A percentile compares a stretch with the other conserved stretches of the same genome.
phyloP scores from a whole-genome alignment of 2,113 vertebrate genomes.

The Coturnix japonica region DNA sequence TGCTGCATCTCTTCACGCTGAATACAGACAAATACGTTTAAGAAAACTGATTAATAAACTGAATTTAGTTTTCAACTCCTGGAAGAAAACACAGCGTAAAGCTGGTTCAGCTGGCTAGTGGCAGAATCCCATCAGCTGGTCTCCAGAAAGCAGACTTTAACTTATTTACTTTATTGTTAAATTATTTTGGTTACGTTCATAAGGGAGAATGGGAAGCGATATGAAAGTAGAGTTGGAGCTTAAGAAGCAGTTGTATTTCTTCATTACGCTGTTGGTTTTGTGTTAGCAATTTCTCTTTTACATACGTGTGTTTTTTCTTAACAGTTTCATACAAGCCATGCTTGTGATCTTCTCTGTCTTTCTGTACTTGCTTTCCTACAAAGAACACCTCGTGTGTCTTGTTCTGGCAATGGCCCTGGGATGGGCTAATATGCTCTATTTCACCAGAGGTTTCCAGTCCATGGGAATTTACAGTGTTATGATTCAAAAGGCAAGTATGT shows the following conservation, averaged over 20 bases:
- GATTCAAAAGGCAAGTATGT: conserved; percentile 82
- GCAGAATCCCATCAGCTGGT: background rate
- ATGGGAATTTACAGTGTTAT: conserved; percentile 88
- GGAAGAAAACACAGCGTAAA: background rate
- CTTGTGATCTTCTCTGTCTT: conserved; percentile 84
- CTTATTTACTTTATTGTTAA: background rate
- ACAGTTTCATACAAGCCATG: conserved; percentile 84
- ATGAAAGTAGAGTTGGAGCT: background rate
- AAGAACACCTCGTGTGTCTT: conserved; percentile 83
- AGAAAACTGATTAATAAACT: background rate
- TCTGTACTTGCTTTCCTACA: conserved; percentile 83
- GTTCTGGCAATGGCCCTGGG: conserved; percentile 85
- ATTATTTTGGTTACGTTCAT: background rate
- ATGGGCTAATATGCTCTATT: conserved; percentile 86
- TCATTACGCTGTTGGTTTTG: conserved; percentile 44
- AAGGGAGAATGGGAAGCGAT: background rate
- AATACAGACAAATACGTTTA: background rate
- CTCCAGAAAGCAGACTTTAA: background rate
- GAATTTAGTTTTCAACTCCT: background rate
- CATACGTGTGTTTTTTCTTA: conserved; percentile 76
- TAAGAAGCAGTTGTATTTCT: background rate
- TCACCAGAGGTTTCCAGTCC: conserved; percentile 84
- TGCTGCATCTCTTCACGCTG: background rate
- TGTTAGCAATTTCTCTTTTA: conserved; percentile 69
- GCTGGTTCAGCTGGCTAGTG: background rate